Evolutionary conservation across 2,113 vertebrate species (phyloP).

Genomic region (Heterotilapia buettikoferi): DNA sequence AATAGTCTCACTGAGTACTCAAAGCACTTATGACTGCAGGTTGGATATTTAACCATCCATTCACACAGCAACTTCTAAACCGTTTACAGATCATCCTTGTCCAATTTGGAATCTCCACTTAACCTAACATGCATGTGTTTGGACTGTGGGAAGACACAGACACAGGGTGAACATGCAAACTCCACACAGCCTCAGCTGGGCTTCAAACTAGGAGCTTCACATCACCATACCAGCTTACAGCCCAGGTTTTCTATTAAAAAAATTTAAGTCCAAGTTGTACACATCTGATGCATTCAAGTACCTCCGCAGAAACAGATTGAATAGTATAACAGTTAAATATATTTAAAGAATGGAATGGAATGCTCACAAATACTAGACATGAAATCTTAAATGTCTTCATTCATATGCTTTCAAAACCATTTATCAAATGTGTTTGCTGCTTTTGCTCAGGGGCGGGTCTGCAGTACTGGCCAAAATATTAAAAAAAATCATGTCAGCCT

Average conservation of each 20-base stretch:
- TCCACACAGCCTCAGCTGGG: background rate
- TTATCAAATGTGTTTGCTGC: background rate
- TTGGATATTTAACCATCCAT: background rate
- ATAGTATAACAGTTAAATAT: background rate
- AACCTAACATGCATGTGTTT: background rate
- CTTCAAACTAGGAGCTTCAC: background rate
- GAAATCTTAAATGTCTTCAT: background rate
- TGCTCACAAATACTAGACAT: background rate
- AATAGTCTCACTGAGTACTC: background rate
- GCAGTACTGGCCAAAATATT: background rate
- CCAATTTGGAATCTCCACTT: background rate
- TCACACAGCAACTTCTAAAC: background rate
- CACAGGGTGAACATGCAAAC: background rate
- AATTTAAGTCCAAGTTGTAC: background rate
- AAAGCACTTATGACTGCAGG: background rate
- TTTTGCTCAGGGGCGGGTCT: background rate
- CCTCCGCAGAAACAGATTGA: background rate
- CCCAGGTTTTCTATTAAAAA: background rate
- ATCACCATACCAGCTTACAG: background rate
- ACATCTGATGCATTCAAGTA: background rate
- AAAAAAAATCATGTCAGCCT: background rate
- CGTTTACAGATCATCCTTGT: background rate
- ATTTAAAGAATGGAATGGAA: background rate
- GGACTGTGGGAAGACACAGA: background rate
- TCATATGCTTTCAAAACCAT: background rate